Conservation (phyloP, 2,113 vertebrate species). For the Pavo muticus region DNA sequence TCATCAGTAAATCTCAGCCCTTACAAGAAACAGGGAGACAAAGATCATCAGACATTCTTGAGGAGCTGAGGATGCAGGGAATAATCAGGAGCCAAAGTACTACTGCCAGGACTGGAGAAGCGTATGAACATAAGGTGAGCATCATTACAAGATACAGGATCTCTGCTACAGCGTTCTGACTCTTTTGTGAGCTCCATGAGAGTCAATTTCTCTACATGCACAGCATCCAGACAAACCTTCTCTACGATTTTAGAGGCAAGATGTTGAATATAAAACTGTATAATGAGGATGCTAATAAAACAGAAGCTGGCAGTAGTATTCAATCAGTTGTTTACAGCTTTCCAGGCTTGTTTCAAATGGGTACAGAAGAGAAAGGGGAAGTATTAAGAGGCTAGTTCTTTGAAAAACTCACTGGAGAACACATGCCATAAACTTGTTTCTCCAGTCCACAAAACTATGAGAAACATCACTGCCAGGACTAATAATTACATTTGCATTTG, state of each 20-base stretch:
- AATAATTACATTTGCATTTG: background rate
- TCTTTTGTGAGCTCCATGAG: background rate
- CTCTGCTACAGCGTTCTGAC: background rate
- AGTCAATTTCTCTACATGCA: background rate
- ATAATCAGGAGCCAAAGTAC: slow-evolving; percentile 81
- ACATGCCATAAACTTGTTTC: background rate
- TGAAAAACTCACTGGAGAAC: background rate
- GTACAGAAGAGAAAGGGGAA: background rate
- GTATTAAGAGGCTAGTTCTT: background rate
- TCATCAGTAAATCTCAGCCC: slow-evolving; percentile 38
- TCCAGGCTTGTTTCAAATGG: background rate
- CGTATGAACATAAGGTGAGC: slow-evolving; percentile 81
- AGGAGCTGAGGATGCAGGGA: slow-evolving; percentile 86
- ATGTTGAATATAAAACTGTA: background rate
- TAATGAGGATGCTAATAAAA: background rate
- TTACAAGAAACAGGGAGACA: slow-evolving; percentile 66
- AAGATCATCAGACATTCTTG: slow-evolving; percentile 84
- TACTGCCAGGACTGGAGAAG: slow-evolving; percentile 69
- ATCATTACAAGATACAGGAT: background rate
- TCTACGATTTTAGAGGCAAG: background rate
- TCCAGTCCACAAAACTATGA: background rate
- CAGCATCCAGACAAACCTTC: background rate
- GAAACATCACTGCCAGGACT: background rate
- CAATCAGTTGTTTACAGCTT: background rate
- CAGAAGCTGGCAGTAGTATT: background rate